Percentiles rank a stretch among this genome's conserved stretches.
phyloP scores from a whole-genome alignment of 1,140 invertebrate genomes.

The Halyomorpha halys region DNA sequence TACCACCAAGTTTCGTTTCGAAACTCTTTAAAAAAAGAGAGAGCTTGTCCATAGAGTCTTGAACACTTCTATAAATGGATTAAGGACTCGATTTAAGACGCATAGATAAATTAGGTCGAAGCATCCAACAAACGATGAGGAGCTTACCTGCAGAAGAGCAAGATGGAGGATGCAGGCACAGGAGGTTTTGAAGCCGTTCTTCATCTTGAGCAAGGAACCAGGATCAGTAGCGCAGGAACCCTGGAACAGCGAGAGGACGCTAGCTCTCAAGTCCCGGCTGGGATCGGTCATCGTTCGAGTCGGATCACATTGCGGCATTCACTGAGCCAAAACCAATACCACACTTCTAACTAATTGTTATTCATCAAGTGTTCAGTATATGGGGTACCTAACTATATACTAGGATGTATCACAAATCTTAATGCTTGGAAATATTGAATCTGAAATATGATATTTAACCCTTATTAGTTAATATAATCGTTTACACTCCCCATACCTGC shows the following conservation, averaged over 20 bases:
- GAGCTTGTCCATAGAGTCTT: too few relatives aligned
- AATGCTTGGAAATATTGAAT: too few relatives aligned
- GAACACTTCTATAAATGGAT: too few relatives aligned
- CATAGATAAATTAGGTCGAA: too few relatives aligned
- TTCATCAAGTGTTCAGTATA: not conserved
- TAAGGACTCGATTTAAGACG: too few relatives aligned
- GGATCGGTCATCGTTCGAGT: not conserved
- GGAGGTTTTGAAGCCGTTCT: constrained; percentile 31
- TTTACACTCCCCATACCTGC: too few relatives aligned
- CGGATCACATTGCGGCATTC: not conserved
- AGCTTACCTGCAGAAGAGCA: constrained; percentile 34
- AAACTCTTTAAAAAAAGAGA: too few relatives aligned
- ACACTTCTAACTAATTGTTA: not conserved
- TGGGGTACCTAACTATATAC: too few relatives aligned
- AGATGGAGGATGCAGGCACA: constrained; percentile 35
- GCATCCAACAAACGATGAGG: not conserved
- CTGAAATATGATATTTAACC: too few relatives aligned
- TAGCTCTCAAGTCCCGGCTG: not conserved
- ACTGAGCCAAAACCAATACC: not conserved
- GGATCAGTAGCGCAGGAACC: constrained; percentile 25
- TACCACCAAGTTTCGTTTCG: too few relatives aligned
- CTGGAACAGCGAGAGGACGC: constrained; percentile 29
- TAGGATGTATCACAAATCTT: too few relatives aligned
- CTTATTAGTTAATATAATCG: too few relatives aligned
- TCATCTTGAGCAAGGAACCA: constrained; percentile 19